Evolutionary conservation across 1,140 invertebrate genomes (phyloP), one percentile per base, ranked within the genome.

Genomic region (Maconellicoccus hirsutus): DNA sequence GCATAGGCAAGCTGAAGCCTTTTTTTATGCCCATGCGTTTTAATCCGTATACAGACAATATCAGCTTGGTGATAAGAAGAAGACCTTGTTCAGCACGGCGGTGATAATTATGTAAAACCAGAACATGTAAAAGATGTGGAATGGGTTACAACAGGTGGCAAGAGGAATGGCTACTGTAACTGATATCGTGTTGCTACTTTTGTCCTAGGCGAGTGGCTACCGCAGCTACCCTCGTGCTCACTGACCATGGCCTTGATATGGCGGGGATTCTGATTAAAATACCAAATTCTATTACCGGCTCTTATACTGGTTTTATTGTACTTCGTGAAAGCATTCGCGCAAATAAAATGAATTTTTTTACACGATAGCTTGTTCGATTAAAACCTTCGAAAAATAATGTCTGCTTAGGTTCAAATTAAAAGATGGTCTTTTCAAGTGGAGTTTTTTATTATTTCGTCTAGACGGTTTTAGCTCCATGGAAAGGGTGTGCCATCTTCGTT

Each of bases 181-280:
- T 52, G 10, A 33, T 33, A 33, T 33, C 10, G 42, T 19, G 42
- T 52, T 52, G 42, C 42, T 19, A 52, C 42, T 52, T 52, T 52
- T 52, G 42, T 52, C 42, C 42, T 14, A 52, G 42, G n/a, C 42
- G 2, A 52, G 42, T 52, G 42, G 10, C n/a, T 14, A 19, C 42
- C n/a, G n/a, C n/a, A 14, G 42, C 42, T 52, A 52, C 42, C 42
- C 42, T 52, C 42, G 42, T 52, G 42, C 42, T 52, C 42, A 19
- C 42, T 52, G 42, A 52, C 42, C 42, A 52, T 52, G 42, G 42
- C 42, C 42, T 52, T 52, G 42, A 52, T 52, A 52, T 52, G 42
- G 6, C 42, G n/a, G 29, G 42, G 42, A 52, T 52, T 52, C 42
- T 52, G 42, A 52, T 52, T 52, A 52, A 52, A 52, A 52, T 52